Evolutionary conservation across 2,113 vertebrate species (phyloP), one percentile per base, ranked within the genome.

Genomic region (Phrynocephalus versicolor): DNA sequence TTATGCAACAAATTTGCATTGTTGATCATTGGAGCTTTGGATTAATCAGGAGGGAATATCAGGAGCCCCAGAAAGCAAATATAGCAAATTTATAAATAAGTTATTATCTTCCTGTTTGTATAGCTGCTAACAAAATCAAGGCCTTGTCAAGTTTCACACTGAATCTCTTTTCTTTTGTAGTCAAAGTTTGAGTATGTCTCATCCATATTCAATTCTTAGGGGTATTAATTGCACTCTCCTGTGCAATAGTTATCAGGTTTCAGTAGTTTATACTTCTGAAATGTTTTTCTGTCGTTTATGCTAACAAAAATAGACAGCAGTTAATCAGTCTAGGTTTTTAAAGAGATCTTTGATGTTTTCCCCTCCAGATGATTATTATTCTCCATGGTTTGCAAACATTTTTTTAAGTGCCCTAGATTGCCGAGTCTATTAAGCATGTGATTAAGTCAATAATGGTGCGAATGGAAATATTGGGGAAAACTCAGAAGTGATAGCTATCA

Each of bases 351-450:
- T 96, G 94, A 95, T 95, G 92, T 94, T 91, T 60, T 51, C 30
- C 93, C 88, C n/a, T n/a, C 92, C 87, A 1, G 6, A 79, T 90
- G 92, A 95, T 95, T 92, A 89, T 94, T 92, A 93, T 85, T 89
- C 86, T 83, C 92, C 70, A 57, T 88, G 87, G 92, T 88, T 93
- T 88, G 86, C 86, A 89, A 93, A 94, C 92, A 92, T 55, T 30
- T 93, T 95, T 94, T 90, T 93, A 96, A 93, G 90, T 87, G 37
- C 89, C 84, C 13, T 69, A 90, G 75, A 91, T 90, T 93, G 94
- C 96, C 93, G 90, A 95, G 92, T 89, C 41, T 79, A 94, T 96
- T 96, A 95, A 82, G 60, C 85, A 80, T 75, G 79, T 89, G 77
- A 83, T 55, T 0, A 7, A 90, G 87, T 65, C 77, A 89, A 87